Base-by-base conservation (phyloP, 2,113 vertebrate species). In the Accipiter cooperii region DNA sequence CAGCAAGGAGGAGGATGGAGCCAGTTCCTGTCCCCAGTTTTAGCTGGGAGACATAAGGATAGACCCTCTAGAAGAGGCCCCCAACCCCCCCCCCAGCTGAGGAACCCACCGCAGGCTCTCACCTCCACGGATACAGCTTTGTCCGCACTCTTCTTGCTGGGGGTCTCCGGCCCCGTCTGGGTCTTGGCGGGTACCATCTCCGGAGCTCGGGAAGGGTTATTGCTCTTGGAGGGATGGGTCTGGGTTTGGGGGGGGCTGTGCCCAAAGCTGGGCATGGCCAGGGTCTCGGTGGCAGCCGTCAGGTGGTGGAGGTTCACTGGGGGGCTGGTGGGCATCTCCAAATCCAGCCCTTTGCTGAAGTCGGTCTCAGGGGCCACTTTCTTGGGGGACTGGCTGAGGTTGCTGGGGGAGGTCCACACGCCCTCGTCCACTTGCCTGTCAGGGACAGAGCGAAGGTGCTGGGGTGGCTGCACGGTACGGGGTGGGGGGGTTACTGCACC, bases 101-200 rank as follows among this genome's bases (percentile, higher is more conserved):
- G 24, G 36, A 40, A 1, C n/a, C 75, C 26, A 13, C 29, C 38
- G n/a, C 69, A 8, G 34, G 47, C 24, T 69, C 95, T 95, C 84
- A 99, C 99, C 98, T 99, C 99, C 77, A 99, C 98, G 0, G 99
- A 99, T 58, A 99, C 98, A 0, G 99, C 98, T 95, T 99, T 99
- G 92, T 99, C 99, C 12, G 96, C 87, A 2, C 98, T 99, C 84
- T 98, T 98, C 75, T 99, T 99, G 76, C 98, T 97, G 63, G 99
- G 97, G 40, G 98, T 97, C 64, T 99, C 99, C 3, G 99, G 98
- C 49, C 98, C 97, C 29, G 98, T 98, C 94, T 98, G 98, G 19
- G 98, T 98, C 95, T 99, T 99, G 96, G 98, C 98, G 2, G 98
- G 97, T 6, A 98, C 97, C 92, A 97, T 97, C 95, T 98, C 97